Evolutionary conservation across 2,113 vertebrate species (phyloP).

Genomic region (Mesoclemmys tuberculata): DNA sequence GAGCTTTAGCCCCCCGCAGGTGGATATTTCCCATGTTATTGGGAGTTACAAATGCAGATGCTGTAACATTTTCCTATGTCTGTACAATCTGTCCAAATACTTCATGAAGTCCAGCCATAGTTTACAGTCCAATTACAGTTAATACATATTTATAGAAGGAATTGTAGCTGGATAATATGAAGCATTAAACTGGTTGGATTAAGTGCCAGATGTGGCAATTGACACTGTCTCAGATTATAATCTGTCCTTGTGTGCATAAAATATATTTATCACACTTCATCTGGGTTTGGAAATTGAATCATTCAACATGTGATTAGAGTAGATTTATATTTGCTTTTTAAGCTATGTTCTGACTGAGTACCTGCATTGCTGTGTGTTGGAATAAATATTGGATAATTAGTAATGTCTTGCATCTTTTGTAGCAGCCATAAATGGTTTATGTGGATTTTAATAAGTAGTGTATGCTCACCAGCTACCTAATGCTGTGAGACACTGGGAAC

Average conservation of each 20-base stretch:
- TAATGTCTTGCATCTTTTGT: conserved; percentile 32
- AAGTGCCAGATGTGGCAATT: conserved; percentile 53
- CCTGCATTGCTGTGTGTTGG: neutral
- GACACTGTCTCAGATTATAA: conserved; percentile 58
- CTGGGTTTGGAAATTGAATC: conserved; percentile 47
- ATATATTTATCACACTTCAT: conserved; percentile 39
- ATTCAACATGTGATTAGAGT: conserved; percentile 31
- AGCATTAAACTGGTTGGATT: conserved; percentile 39
- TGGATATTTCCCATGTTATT: neutral
- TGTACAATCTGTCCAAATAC: conserved; percentile 61
- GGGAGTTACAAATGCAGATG: conserved; percentile 1
- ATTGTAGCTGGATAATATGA: conserved; percentile 40
- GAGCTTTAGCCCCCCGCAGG: neutral
- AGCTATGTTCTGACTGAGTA: neutral
- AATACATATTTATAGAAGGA: neutral
- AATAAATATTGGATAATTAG: conserved; percentile 11
- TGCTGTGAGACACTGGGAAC: conserved; percentile 56
- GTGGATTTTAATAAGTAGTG: conserved; percentile 56
- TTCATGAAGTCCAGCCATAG: conserved; percentile 35
- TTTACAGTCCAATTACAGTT: conserved; percentile 27
- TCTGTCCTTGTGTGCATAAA: conserved; percentile 37
- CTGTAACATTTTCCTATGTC: conserved; percentile 40
- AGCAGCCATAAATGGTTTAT: conserved; percentile 51
- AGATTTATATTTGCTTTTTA: neutral
- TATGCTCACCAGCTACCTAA: conserved; percentile 50